Evolutionary conservation across 1,140 invertebrate genomes (phyloP).

Genomic region (Drosophila kurseongensis): DNA sequence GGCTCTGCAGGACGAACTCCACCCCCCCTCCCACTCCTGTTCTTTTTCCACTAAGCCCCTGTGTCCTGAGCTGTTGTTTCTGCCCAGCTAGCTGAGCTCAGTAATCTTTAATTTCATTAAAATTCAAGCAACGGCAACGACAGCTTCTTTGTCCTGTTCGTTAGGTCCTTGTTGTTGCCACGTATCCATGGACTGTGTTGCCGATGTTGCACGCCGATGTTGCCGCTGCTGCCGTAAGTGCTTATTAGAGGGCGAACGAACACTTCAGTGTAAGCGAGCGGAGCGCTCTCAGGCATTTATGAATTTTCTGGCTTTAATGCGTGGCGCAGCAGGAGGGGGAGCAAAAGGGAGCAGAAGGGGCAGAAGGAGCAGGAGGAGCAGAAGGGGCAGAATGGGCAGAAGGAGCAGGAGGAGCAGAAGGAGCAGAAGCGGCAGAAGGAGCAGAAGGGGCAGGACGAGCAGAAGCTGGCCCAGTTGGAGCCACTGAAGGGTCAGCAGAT

Average conservation of each 20-base stretch:
- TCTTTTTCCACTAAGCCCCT: background rate
- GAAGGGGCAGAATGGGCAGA: background rate
- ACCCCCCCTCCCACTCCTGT: background rate
- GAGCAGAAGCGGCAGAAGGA: background rate
- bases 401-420: background rate
- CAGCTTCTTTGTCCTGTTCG: conserved; percentile 42
- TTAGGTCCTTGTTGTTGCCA: conserved; percentile 13
- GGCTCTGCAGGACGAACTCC: background rate
- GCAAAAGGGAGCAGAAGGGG: background rate
- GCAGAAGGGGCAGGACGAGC: too few relatives aligned
- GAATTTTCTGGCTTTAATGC: conserved; percentile 75
- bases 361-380: too few relatives aligned
- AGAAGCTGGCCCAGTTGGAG: conserved; percentile 9
- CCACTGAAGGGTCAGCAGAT: background rate
- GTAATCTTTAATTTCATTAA: conserved; percentile 82
- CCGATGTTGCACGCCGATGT: conserved; percentile 4
- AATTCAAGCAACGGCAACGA: conserved; percentile 60
- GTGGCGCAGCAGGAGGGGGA: conserved; percentile 28
- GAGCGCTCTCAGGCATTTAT: conserved; percentile 75
- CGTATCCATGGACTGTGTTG: background rate
- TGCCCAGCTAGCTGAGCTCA: conserved; percentile 53
- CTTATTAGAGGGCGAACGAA: conserved; percentile 58
- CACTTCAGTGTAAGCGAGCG: conserved; percentile 46
- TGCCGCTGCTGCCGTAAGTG: conserved; percentile 51
- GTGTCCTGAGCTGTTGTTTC: conserved; percentile 13